Percentiles rank a stretch among this genome's conserved stretches.
These are phyloP conservation scores for Thomomys bottae DNA, from an alignment of 2,113 vertebrate species.

Conservation along the genomic window DNA sequence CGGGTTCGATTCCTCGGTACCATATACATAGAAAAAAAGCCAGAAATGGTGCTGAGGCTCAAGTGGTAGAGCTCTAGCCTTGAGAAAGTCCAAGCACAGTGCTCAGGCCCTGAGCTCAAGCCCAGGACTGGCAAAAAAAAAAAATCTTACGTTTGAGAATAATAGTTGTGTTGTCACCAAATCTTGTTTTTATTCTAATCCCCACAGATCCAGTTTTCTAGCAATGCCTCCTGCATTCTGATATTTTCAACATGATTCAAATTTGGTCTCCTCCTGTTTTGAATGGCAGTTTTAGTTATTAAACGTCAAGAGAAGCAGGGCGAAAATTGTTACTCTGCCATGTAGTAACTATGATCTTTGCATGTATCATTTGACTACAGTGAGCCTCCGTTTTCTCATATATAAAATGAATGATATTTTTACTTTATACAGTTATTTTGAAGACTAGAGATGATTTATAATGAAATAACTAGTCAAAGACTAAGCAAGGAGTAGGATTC, in stretches of 20 bases:
- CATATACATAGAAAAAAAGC: too few species aligned
- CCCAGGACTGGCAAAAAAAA: too few species aligned
- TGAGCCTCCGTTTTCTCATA: not conserved
- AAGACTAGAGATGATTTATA: not conserved
- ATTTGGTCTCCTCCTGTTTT: not conserved
- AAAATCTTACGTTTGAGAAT: not conserved
- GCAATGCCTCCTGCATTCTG: not conserved
- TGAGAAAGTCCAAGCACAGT: too few species aligned
- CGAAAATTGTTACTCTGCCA: too few species aligned
- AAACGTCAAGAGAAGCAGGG: not conserved
- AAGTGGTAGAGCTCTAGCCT: too few species aligned
- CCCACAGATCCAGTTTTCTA: not conserved
- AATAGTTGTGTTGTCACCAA: not conserved
- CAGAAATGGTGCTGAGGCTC: too few species aligned
- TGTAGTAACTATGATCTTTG: not conserved
- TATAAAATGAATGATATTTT: not conserved
- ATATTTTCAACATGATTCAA: not conserved
- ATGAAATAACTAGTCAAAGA: not conserved
- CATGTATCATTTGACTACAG: not conserved
- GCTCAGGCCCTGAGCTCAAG: too few species aligned
- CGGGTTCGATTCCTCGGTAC: too few species aligned
- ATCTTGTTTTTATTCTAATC: not conserved
- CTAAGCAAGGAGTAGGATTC: not conserved
- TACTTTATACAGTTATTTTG: not conserved
- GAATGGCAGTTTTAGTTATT: too few species aligned